phyloP scores from a whole-genome alignment of 2,797 vertebrate genomes.

The Hipposideros larvatus region DNA sequence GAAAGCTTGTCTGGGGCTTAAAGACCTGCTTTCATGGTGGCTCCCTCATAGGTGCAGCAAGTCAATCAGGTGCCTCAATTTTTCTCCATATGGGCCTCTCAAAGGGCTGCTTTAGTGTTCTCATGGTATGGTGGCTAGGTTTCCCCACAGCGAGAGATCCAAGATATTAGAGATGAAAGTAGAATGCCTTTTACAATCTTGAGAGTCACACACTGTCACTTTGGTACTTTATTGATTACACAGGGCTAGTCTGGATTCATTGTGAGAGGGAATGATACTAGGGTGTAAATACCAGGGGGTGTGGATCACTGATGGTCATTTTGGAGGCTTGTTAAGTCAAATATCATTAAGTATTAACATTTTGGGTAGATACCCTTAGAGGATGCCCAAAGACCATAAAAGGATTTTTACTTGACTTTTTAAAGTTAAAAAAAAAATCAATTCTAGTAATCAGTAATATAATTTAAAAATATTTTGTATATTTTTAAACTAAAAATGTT shows the following conservation, averaged over 20 bases:
- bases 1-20: background rate
- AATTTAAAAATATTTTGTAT: background rate
- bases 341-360: background rate
- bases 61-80: background rate
- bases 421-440: slow-evolving; percentile 7
- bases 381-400: background rate
- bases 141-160: background rate
- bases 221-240: background rate
- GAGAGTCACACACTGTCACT: background rate
- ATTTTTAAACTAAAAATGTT: background rate
- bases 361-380: background rate
- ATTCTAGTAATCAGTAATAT: background rate
- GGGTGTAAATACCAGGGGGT: background rate
- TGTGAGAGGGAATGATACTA: background rate
- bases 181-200: background rate
- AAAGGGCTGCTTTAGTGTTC: background rate
- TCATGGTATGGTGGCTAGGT: background rate
- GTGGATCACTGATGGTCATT: background rate
- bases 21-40: background rate
- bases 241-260: background rate
- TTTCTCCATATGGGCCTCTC: background rate
- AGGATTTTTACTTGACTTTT: background rate
- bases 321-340: background rate
- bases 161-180: background rate
- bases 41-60: background rate